These are phyloP conservation scores for Drosophila cardini DNA, from an alignment of 1,140 invertebrate species.

Conservation along the genomic window DNA sequence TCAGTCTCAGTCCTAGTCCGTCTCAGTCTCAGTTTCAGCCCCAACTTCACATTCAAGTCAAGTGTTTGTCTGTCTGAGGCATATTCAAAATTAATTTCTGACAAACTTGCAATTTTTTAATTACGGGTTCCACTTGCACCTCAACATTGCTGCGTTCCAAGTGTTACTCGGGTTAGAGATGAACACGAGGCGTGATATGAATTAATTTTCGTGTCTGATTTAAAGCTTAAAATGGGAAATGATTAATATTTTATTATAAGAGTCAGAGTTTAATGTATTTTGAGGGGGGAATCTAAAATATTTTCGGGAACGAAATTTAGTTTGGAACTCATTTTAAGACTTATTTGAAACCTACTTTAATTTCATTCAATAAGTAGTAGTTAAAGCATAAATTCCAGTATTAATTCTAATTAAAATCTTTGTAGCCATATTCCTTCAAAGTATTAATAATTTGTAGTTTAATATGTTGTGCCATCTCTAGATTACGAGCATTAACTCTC, in stretches of 20 bases:
- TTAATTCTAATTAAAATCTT: no score
- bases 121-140: constrained; percentile 71
- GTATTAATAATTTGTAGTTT: no score
- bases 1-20: constrained; percentile 34
- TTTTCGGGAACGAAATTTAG: no score
- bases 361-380: no score
- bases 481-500: background rate
- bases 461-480: no score
- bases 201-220: background rate
- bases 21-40: constrained; percentile 25
- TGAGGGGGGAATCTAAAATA: no score
- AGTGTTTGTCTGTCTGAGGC: constrained; percentile 44
- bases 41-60: constrained; percentile 57
- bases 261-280: no score
- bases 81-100: constrained; percentile 83
- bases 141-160: constrained; percentile 14
- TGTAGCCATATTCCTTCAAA: no score
- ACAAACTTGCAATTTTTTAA: constrained; percentile 78
- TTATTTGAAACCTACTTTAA: no score
- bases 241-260: no score
- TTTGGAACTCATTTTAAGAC: no score
- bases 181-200: constrained; percentile 21
- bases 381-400: no score
- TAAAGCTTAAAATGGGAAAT: background rate
- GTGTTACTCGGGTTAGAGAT: constrained; percentile 31